These are phyloP conservation scores for Noturus placidus DNA, from an alignment of 2,113 vertebrate species.

Conservation along the genomic window DNA sequence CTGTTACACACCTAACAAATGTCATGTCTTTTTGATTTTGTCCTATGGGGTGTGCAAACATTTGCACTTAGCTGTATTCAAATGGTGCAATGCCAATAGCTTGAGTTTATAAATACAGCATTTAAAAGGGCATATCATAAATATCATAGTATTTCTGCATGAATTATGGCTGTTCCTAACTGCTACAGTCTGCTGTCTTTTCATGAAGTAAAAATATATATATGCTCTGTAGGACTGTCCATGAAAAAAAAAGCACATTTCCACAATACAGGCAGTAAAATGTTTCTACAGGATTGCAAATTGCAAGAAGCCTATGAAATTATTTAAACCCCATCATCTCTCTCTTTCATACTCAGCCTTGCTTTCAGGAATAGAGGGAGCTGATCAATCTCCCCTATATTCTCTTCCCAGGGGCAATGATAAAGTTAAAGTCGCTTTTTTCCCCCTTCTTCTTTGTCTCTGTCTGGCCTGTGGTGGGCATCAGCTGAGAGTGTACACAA, in stretches of 20 bases:
- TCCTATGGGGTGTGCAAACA: background rate
- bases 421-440: slow-evolving; percentile 24
- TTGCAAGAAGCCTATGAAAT: slow-evolving; percentile 17
- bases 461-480: slow-evolving; percentile 22
- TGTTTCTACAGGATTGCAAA: slow-evolving; percentile 22
- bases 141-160: background rate
- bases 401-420: slow-evolving; percentile 35
- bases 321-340: slow-evolving; percentile 30
- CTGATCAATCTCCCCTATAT: slow-evolving; percentile 38
- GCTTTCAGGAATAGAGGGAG: slow-evolving; percentile 28
- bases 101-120: background rate
- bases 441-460: background rate
- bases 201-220: background rate
- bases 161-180: background rate
- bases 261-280: background rate
- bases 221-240: slow-evolving; percentile 2
- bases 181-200: background rate
- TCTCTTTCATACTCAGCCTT: slow-evolving; percentile 21
- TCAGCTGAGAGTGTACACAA: slow-evolving; percentile 52
- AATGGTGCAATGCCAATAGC: background rate
- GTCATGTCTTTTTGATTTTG: background rate
- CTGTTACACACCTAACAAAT: background rate
- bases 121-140: background rate
- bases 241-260: slow-evolving; percentile 25
- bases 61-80: background rate